Conservation (phyloP, 2,113 vertebrate species). For the Nematolebias whitei region DNA sequence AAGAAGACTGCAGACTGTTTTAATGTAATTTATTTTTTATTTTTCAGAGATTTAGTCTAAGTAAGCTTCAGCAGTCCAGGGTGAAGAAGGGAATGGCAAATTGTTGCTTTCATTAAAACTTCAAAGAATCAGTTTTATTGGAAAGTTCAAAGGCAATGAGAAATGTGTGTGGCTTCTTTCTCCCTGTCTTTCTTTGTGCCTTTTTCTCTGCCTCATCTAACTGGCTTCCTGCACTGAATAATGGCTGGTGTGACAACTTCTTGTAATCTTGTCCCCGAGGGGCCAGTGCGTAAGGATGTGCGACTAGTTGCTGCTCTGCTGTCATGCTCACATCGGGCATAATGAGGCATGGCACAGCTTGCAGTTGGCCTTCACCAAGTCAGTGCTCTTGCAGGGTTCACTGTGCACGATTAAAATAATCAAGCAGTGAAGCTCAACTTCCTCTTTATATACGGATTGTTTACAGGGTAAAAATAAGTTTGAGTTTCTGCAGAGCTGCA, state of each 20-base stretch:
- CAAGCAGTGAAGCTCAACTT: constrained; percentile 1
- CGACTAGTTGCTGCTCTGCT: constrained; percentile 2
- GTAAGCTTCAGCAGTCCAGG: constrained; percentile 51
- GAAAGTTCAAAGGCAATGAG: constrained; percentile 74
- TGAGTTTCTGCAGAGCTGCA: background rate
- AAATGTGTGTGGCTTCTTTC: constrained; percentile 50
- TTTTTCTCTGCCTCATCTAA: constrained; percentile 17
- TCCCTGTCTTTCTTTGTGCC: constrained; percentile 16
- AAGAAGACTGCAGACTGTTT: constrained; percentile 64
- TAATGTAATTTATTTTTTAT: constrained; percentile 23
- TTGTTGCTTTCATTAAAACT: constrained; percentile 83
- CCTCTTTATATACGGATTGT: constrained; percentile 6
- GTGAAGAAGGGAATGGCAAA: constrained; percentile 73
- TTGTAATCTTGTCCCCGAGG: constrained; percentile 39
- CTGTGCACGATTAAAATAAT: constrained; percentile 5
- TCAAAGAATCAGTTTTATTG: constrained; percentile 77
- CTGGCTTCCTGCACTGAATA: constrained; percentile 37
- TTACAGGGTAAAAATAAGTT: constrained; percentile 11
- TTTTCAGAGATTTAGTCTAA: constrained; percentile 43
- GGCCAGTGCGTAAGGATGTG: constrained; percentile 13
- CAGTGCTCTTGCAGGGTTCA: constrained; percentile 13
- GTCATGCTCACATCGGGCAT: constrained; percentile 23
- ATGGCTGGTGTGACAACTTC: constrained; percentile 34
- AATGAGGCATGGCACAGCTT: constrained; percentile 40
- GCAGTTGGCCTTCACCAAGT: constrained; percentile 29